Conservation (phyloP, 2,797 vertebrate species). For the Sitta carolinensis region DNA sequence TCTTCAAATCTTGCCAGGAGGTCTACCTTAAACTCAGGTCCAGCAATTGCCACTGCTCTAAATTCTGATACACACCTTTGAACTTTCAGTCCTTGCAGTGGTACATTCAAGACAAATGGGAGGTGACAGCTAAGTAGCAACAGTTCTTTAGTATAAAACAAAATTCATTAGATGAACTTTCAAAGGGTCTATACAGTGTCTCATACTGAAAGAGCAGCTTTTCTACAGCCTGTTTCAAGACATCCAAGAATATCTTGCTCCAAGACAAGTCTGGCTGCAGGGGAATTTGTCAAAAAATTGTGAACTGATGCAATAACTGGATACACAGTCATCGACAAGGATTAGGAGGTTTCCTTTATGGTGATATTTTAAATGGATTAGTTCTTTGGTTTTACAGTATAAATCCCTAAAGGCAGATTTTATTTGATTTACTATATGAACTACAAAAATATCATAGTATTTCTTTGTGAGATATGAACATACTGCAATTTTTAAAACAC, state of each 20-base stretch:
- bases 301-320: not conserved
- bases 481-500: not conserved
- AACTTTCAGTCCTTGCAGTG: slow-evolving; percentile 20
- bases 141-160: not conserved
- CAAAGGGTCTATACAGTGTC: not conserved
- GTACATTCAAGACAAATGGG: not conserved
- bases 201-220: not conserved
- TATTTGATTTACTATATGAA: not conserved
- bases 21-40: not conserved
- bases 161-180: slow-evolving; percentile 33
- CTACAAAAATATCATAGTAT: not conserved
- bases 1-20: not conserved
- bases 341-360: slow-evolving; percentile 18
- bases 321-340: not conserved
- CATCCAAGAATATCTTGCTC: not conserved
- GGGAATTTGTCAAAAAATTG: not conserved
- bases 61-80: slow-evolving; percentile 20
- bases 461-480: not conserved
- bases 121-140: slow-evolving; percentile 36
- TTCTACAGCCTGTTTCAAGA: not conserved
- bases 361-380: slow-evolving; percentile 35
- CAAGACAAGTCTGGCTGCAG: not conserved
- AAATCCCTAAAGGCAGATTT: not conserved
- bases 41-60: not conserved
- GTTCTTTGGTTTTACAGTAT: slow-evolving; percentile 6